Base-by-base conservation (phyloP, 2,797 vertebrate genomes). In the Microtus obscurus region DNA sequence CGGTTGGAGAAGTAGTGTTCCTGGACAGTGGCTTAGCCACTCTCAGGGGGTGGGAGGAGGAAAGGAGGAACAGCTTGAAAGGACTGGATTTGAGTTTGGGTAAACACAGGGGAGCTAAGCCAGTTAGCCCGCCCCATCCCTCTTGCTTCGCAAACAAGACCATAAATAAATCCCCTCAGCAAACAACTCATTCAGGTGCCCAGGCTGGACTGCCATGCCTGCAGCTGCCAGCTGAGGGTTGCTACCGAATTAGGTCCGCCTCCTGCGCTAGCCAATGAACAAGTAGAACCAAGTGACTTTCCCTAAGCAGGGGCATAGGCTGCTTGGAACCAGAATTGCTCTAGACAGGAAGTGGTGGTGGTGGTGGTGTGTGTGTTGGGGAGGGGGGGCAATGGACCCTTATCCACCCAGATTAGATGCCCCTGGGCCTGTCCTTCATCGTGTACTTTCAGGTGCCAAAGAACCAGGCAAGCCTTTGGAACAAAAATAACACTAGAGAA, bases 111-210 rank as follows among this genome's bases (percentile, higher is more conserved):
- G 65, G 89, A 94, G 92, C 5, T 19, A 85, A 97, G 95, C 95
- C 97, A 96, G 92, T n/a, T 0, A 83, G 96, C 89, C 67, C 95
- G 89, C 92, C 95, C 95, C 88, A 91, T 87, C 89, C 13, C 23
- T 25, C 95, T 95, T 2, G 82, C 95, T 95, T 97, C 90, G 88
- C 92, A 87, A 98, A 96, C 96, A 95, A 59, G 96, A 97, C 88
- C 97, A 95, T 97, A 98, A 98, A 98, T 98, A 97, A 98, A 96
- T 81, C 87, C 93, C 77, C 89, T 90, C 96, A 82, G 96, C 96
- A 89, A 87, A 93, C 92, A 94, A 93, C 97, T 97, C 94, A 85
- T 94, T 97, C 97, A 81, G 31, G 90, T 93, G 97, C 93, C 96
- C 97, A 71, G 81, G 96, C 97, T 95, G 78, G 89, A 94, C 95